A percentile compares a stretch with the other conserved stretches of the same genome.
Conservation (phyloP, 2,113 vertebrate species). For the Caloenas nicobarica region DNA sequence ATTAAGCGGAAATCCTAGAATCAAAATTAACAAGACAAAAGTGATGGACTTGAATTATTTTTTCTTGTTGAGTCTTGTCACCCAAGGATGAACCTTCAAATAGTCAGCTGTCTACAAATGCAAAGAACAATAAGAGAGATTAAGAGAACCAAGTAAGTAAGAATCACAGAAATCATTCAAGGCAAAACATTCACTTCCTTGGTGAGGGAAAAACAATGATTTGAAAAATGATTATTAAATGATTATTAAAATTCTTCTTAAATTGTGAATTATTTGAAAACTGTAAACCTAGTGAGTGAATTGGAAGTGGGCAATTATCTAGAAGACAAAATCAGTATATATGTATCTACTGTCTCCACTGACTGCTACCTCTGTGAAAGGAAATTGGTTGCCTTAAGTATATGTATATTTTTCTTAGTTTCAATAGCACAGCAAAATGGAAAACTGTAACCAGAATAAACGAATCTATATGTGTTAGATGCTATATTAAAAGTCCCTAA, state of each 20-base stretch:
- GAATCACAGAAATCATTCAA: neutral
- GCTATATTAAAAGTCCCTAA: neutral
- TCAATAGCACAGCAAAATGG: neutral
- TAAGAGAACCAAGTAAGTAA: neutral
- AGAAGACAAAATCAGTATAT: neutral
- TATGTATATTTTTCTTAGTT: neutral
- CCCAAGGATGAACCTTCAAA: neutral
- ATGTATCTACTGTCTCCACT: neutral
- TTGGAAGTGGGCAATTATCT: neutral
- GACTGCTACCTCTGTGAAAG: neutral
- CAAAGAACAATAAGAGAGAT: neutral
- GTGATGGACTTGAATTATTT: neutral
- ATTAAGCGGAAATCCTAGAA: neutral
- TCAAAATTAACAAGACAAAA: neutral
- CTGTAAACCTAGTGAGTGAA: neutral
- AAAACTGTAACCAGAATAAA: neutral
- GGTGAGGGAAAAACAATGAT: neutral
- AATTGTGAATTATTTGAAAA: neutral
- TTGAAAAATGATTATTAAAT: neutral
- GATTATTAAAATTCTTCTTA: neutral
- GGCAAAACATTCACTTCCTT: neutral
- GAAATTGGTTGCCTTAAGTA: neutral
- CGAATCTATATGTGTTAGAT: neutral
- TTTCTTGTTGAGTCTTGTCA: neutral
- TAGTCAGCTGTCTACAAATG: neutral